Conservation (phyloP, 2,888 invertebrate genomes). For the Chouioia cunea region DNA sequence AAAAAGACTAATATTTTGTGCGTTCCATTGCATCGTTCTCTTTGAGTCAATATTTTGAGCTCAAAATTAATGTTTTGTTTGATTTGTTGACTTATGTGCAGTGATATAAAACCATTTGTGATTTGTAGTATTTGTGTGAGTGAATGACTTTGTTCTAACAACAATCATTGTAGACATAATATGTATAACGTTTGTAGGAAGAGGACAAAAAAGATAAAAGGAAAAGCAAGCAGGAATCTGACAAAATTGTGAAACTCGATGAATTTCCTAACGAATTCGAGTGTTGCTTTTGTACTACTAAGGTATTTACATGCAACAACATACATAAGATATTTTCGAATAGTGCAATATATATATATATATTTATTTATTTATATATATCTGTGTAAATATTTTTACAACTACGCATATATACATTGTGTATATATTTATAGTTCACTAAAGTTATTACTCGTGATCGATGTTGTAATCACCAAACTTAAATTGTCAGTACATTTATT, state of each 20-base stretch:
- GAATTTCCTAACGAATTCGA: constrained; percentile 95
- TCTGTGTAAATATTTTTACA: constrained; percentile 43
- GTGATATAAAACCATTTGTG: not conserved
- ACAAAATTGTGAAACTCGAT: constrained; percentile 81
- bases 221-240: constrained; percentile 57
- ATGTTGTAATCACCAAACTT: constrained; percentile 31
- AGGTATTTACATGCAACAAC: constrained; percentile 75
- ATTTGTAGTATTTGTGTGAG: constrained; percentile 25
- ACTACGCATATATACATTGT: constrained; percentile 22
- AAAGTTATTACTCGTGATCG: constrained; percentile 30
- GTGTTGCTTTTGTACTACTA: constrained; percentile 97
- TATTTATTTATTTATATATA: too few species aligned
- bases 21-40: constrained; percentile 16
- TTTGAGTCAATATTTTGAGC: not conserved
- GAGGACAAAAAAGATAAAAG: constrained; percentile 75
- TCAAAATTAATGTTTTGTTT: too few species aligned
- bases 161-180: constrained; percentile 52
- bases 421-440: constrained; percentile 21
- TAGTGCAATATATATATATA: constrained; percentile 30
- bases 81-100: too few species aligned
- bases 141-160: constrained; percentile 38
- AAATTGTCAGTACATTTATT: constrained; percentile 23
- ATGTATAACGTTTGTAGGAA: constrained; percentile 66
- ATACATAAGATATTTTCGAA: constrained; percentile 27
- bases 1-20: not conserved